Evolutionary conservation across 1,140 invertebrate genomes (phyloP).

Genomic region (Nephila pilipes): DNA sequence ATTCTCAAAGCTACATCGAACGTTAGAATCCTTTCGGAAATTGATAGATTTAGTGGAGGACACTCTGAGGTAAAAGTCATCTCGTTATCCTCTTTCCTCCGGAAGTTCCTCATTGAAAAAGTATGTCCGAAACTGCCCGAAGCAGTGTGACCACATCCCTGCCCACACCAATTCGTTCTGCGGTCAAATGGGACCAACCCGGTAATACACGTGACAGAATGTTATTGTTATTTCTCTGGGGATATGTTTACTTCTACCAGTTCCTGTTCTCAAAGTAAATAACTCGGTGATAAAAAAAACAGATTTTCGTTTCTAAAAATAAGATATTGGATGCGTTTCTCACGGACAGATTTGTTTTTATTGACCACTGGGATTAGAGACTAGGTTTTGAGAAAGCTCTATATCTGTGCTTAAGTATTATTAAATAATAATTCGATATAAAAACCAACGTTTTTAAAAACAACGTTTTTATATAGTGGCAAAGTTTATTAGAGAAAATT

Average conservation of each 20-base stretch:
- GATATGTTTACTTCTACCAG: constrained; percentile 7
- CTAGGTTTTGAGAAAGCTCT: too few species aligned
- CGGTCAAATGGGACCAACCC: background rate
- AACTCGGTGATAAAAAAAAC: too few species aligned
- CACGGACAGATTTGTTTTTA: too few species aligned
- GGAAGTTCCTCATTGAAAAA: background rate
- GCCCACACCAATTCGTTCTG: background rate
- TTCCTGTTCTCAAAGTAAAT: background rate
- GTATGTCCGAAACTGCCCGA: background rate
- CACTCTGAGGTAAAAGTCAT: background rate
- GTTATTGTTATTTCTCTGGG: constrained; percentile 53
- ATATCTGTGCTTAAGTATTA: too few species aligned
- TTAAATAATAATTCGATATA: too few species aligned
- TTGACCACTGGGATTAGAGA: too few species aligned
- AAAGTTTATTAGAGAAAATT: too few species aligned
- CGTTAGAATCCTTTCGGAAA: background rate
- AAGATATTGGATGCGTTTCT: too few species aligned
- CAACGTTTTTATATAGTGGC: too few species aligned
- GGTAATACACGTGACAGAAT: background rate
- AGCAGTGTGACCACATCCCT: constrained; percentile 1
- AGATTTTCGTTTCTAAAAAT: too few species aligned
- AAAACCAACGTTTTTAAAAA: too few species aligned
- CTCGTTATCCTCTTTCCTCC: background rate
- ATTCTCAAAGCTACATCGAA: background rate
- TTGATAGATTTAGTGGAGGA: constrained; percentile 21